Evolutionary conservation across 2,888 invertebrate genomes (phyloP).

Genomic region (Dasypogon diadema): DNA sequence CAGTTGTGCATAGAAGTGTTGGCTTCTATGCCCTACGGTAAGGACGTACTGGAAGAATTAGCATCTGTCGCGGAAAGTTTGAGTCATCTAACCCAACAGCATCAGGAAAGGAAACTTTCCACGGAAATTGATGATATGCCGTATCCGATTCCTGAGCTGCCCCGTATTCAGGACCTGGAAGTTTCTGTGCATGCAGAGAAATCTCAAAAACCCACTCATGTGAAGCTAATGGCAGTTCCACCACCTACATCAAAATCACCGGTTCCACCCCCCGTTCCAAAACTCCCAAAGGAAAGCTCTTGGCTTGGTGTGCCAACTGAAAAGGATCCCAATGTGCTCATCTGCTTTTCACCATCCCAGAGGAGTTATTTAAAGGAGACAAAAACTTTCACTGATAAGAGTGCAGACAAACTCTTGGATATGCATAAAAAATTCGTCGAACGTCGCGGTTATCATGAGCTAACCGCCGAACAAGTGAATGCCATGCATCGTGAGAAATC

Average conservation of each 20-base stretch:
- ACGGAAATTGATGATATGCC: constrained; percentile 65
- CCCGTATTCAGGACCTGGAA: constrained; percentile 69
- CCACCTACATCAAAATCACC: constrained; percentile 55
- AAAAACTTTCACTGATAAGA: constrained; percentile 62
- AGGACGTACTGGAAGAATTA: constrained; percentile 76
- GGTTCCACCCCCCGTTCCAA: constrained; percentile 67
- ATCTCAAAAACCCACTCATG: constrained; percentile 52
- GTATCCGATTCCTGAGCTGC: constrained; percentile 70
- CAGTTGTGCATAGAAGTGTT: constrained; percentile 77
- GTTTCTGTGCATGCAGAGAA: neutral
- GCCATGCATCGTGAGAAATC: constrained; percentile 62
- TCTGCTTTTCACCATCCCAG: constrained; percentile 82
- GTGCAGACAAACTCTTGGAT: constrained; percentile 75
- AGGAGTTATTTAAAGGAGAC: constrained; percentile 73
- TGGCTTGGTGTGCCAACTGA: constrained; percentile 76
- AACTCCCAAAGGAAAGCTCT: constrained; percentile 62
- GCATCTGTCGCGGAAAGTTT: constrained; percentile 73
- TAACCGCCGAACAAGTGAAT: constrained; percentile 62
- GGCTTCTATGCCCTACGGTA: constrained; percentile 77
- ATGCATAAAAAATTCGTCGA: constrained; percentile 79
- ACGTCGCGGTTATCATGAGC: constrained; percentile 73
- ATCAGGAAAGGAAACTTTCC: constrained; percentile 49
- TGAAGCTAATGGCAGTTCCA: constrained; percentile 58
- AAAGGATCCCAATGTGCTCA: constrained; percentile 73
- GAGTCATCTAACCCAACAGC: constrained; percentile 55